Evolutionary conservation across 2,113 vertebrate genomes (phyloP).

Genomic region (Cyprinodon brontotheroides): DNA sequence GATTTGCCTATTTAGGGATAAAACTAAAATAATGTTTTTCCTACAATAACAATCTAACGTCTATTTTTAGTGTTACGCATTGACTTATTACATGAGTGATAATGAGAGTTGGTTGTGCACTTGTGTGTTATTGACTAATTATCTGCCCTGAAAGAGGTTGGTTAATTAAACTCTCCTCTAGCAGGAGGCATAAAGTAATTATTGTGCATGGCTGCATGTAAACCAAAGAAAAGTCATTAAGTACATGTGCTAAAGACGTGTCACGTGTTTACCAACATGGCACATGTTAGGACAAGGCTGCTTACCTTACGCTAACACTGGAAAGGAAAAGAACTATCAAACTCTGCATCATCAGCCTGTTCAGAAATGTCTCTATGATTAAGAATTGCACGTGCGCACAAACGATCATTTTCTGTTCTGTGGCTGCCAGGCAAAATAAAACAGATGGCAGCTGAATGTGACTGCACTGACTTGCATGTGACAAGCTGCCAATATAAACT

Average conservation of each 20-base stretch:
- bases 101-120: slow-evolving; percentile 21
- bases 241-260: slow-evolving; percentile 22
- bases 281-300: not conserved
- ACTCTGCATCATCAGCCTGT: slow-evolving; percentile 14
- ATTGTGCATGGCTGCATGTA: slow-evolving; percentile 58
- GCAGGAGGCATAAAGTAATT: slow-evolving; percentile 65
- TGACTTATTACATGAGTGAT: slow-evolving; percentile 30
- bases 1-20: slow-evolving; percentile 55
- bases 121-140: slow-evolving; percentile 63
- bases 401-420: not conserved
- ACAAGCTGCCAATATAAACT: slow-evolving; percentile 52
- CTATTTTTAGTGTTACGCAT: slow-evolving; percentile 23
- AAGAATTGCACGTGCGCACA: not conserved
- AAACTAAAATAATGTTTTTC: slow-evolving; percentile 40
- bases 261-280: slow-evolving; percentile 16
- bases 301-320: not conserved
- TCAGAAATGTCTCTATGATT: not conserved
- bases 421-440: slow-evolving; percentile 20
- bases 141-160: slow-evolving; percentile 56
- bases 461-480: slow-evolving; percentile 41
- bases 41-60: slow-evolving; percentile 3
- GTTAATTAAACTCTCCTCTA: slow-evolving; percentile 72
- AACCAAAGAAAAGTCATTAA: slow-evolving; percentile 20
- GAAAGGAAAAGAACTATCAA: not conserved
- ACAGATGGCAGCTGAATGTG: slow-evolving; percentile 25